These are phyloP conservation scores for Pachyseris speciosa DNA, from an alignment of 64 coral and sea anemone species.

Conservation along the genomic window DNA sequence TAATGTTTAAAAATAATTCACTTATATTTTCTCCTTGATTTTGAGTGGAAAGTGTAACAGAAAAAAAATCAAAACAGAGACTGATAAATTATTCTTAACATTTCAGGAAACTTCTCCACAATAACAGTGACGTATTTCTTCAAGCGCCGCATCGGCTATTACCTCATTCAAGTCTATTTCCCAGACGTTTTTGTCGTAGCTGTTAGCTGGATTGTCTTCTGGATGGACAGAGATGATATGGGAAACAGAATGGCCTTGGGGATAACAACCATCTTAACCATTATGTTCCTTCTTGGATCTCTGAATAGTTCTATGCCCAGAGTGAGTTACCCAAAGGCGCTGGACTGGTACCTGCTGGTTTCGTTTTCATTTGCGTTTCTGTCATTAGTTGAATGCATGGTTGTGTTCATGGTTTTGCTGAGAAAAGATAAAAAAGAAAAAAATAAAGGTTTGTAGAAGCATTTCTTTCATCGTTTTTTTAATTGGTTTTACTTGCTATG, in stretches of 20 bases:
- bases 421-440: not conserved
- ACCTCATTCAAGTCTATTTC: no score
- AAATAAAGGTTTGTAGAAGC: not conserved
- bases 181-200: constrained; percentile 14
- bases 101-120: constrained; percentile 58
- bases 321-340: constrained; percentile 75
- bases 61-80: no score
- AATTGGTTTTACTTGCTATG: not conserved
- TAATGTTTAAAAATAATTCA: no score
- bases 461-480: not conserved
- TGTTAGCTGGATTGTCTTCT: constrained; percentile 45
- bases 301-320: constrained; percentile 40
- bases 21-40: no score
- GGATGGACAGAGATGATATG: constrained; percentile 36
- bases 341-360: constrained; percentile 80
- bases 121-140: constrained; percentile 61
- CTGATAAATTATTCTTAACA: no score
- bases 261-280: constrained; percentile 69
- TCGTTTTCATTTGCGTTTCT: constrained; percentile 71
- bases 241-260: constrained; percentile 41
- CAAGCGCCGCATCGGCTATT: constrained; percentile 23
- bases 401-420: not conserved
- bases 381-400: constrained; percentile 72
- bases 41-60: no score
- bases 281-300: no score